Base-by-base conservation (phyloP, 2,888 invertebrate genomes). In the Papilio elwesi region DNA sequence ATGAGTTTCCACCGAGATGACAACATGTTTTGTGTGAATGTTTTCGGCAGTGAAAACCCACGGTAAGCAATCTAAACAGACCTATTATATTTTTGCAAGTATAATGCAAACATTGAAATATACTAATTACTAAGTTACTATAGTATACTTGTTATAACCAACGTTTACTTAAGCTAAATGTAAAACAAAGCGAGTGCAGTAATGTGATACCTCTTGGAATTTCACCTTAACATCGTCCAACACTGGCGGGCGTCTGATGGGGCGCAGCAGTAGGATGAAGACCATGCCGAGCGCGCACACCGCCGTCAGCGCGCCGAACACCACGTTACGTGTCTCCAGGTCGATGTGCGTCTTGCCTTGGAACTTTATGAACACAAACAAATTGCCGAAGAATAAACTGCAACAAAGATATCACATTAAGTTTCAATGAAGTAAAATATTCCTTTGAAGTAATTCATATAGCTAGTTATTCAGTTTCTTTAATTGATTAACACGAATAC, bases 311-410 rank as follows among this genome's bases (percentile, higher is more conserved):
- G 97, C 98, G 70, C 96, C 96, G 87, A 98, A 98, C 8, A 99
- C 97, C 3, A 97, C 89, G 65, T 95, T 95, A 36, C 98, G 94
- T 0, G 97, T 97, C 11, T 93, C 92, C 66, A 91, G 84, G 76
- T 97, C 96, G 55, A 98, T 98, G 70, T 95, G 94, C 0, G 94
- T 94, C 85, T 96, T 95, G 68, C 97, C 97, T 94, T 96, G 96
- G 91, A 99, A 98, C 87, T 97, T 96, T 86, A 97, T 97, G 91
- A 96, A 99, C 38, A 99, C 98, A 92, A 99, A 99, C 48, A 98
- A 93, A 86, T 99, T 99, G 70, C 99, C 99, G 85, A 98, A 96
- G 89, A 99, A 97, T 94, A 99, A 96, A 85, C 99, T 99, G 93
- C 78, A 95, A 95, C 64, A 36, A 68, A 12, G 13, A 51, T 26